Percentiles rank a stretch among this genome's conserved stretches.
These are phyloP conservation scores for Sweltsa coloradensis DNA, from an alignment of 1,140 invertebrate species.

Conservation along the genomic window DNA sequence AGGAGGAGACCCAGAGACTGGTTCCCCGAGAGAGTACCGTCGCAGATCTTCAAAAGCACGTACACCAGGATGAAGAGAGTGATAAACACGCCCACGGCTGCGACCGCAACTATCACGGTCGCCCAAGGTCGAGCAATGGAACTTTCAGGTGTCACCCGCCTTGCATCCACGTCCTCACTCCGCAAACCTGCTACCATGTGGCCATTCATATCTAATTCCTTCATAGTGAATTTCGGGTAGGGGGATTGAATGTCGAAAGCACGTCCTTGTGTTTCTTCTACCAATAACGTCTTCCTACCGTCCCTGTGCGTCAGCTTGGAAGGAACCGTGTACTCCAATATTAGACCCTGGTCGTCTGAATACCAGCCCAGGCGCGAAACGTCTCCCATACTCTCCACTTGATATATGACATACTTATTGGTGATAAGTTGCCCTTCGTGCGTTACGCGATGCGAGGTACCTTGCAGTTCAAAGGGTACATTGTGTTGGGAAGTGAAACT, in stretches of 20 bases:
- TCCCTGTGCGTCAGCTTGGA: background rate
- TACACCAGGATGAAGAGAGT: constrained; percentile 31
- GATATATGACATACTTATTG: constrained; percentile 19
- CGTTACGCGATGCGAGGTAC: constrained; percentile 17
- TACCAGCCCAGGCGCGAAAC: constrained; percentile 23
- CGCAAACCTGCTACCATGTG: background rate
- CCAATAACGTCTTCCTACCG: background rate
- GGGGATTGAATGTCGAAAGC: constrained; percentile 1
- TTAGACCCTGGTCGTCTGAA: constrained; percentile 21
- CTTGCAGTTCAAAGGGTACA: constrained; percentile 18
- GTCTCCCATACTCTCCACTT: constrained; percentile 14
- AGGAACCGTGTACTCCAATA: constrained; percentile 17
- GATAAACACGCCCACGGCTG: constrained; percentile 25
- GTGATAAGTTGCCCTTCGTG: constrained; percentile 19
- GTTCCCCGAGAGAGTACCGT: constrained; percentile 33
- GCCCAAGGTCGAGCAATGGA: constrained; percentile 28
- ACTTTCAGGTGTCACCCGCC: constrained; percentile 18
- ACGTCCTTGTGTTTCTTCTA: background rate
- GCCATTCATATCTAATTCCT: background rate
- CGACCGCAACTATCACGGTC: constrained; percentile 23
- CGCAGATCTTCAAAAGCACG: constrained; percentile 31
- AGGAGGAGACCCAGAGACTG: constrained; percentile 33
- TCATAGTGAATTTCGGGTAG: constrained; percentile 1
- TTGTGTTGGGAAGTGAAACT: constrained; percentile 12
- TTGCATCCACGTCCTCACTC: constrained; percentile 2